A percentile compares a stretch with the other conserved stretches of the same genome.
Conservation (phyloP, 2,797 vertebrate species). For the Cichlasoma orientale region DNA sequence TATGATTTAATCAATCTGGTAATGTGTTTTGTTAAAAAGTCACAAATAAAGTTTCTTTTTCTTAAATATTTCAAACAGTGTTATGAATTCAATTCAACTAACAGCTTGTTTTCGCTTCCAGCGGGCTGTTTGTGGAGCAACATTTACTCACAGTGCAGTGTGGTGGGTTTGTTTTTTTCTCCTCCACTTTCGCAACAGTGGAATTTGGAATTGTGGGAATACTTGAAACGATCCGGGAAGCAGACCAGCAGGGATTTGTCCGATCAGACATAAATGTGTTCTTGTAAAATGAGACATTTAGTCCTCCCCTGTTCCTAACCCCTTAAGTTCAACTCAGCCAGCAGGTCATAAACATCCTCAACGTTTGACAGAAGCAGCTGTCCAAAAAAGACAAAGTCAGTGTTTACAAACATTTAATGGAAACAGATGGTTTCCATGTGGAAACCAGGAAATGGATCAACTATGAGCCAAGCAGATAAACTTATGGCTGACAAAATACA, state of each 20-base stretch:
- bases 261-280: too few species aligned
- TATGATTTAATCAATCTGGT: constrained; percentile 84
- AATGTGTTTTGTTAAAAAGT: constrained; percentile 95
- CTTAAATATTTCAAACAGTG: constrained; percentile 85
- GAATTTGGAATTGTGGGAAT: background rate
- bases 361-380: background rate
- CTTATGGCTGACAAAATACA: background rate
- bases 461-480: background rate
- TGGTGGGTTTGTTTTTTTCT: background rate
- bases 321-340: background rate
- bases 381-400: too few species aligned
- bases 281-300: too few species aligned
- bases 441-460: background rate
- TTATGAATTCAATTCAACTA: constrained; percentile 13
- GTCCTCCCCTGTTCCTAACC: too few species aligned
- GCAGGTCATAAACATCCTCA: background rate
- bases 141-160: background rate
- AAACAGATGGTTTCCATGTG: too few species aligned
- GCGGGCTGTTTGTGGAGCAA: background rate
- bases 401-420: too few species aligned
- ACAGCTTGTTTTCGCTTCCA: background rate
- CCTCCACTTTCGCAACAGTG: background rate
- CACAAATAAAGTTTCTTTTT: constrained; percentile 98
- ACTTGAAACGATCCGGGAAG: background rate
- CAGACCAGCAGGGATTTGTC: too few species aligned